Conservation (phyloP, 92 coral and sea anemone species). For the Epizoanthus illoricatus region DNA sequence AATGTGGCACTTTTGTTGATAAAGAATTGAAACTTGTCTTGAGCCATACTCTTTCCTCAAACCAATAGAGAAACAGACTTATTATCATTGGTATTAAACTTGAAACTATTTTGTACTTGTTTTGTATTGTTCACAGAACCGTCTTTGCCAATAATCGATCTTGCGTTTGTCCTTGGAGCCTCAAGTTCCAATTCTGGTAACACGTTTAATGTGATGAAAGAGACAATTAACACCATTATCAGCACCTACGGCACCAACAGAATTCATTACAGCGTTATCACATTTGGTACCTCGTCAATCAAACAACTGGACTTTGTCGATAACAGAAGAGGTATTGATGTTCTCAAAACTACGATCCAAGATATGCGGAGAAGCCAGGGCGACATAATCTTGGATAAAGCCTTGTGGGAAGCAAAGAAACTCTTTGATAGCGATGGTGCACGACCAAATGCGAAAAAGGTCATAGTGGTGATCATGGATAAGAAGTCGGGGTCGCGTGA, state of each 20-base stretch:
- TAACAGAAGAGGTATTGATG: slow-evolving; percentile 34
- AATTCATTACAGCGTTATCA: slow-evolving; percentile 47
- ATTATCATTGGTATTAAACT: no score
- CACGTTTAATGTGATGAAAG: slow-evolving; percentile 36
- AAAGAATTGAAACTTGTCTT: no score
- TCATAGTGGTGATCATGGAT: slow-evolving; percentile 42
- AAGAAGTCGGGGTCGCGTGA: slow-evolving; percentile 39
- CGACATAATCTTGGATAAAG: slow-evolving; percentile 42
- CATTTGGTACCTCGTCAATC: slow-evolving; percentile 34
- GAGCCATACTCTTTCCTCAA: no score
- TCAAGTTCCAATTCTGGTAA: slow-evolving; percentile 27
- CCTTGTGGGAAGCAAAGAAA: slow-evolving; percentile 39
- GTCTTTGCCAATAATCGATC: slow-evolving; percentile 33
- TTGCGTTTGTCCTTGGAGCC: slow-evolving; percentile 54
- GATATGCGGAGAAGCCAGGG: slow-evolving; percentile 31
- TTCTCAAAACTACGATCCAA: slow-evolving; percentile 26
- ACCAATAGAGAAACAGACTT: no score
- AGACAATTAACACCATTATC: slow-evolving; percentile 34
- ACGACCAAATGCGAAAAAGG: slow-evolving; percentile 32
- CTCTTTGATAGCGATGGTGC: slow-evolving; percentile 40
- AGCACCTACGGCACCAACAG: slow-evolving; percentile 35
- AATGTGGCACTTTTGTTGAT: no score
- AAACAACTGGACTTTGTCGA: slow-evolving; percentile 47
- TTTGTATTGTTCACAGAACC: slow-evolving; percentile 21
- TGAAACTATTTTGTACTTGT: neutral